Evolutionary conservation across 2,113 vertebrate species (phyloP), one percentile per base, ranked within the genome.

Genomic region (Lontra canadensis): DNA sequence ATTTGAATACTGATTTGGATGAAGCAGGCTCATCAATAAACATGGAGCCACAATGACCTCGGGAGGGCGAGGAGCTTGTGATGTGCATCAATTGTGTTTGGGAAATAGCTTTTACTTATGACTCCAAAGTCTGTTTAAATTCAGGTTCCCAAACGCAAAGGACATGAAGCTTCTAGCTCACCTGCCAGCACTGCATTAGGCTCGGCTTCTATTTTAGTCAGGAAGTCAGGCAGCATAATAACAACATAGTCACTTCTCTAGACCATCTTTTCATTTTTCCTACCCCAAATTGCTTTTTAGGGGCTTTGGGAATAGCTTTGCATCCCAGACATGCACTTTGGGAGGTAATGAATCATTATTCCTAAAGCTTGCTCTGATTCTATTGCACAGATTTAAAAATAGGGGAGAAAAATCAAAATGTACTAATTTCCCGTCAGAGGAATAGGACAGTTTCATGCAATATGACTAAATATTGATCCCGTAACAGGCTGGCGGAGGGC

Each of bases 1-100:
- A 96, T 98, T 97, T 97, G 97, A 98, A 97, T 98, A 90, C 96
- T 96, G 97, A 96, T 97, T 95, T 85, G 52, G 76, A 47, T 20
- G 31, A 65, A 87, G 31, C 94, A 90, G 2, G 5, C 88, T 98
- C 95, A 96, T 98, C 97, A 96, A 92, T 98, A 97, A 96, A 95
- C 94, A 98, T 97, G 87, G 88, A 83, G 90, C 36, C 63, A 34
- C 49, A 21, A 26, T 94, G 96, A 97, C 97, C 97, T 97, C 86
- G 26, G 83, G 96, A 96, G 92, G 94, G 78, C 39, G 49, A 94
- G 61, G 89, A 85, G 78, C 39, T 79, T 92, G 90, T 21, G 39
- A 87, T 49, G 42, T n/a, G 57, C 89, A 96, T 97, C 90, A 89
- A 1, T 94, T 81, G 57, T 94, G 67, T 96, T 96, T 95, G 80